Evolutionary conservation across 2,888 invertebrate genomes (phyloP).

Genomic region (Toxonevra muliebris): DNA sequence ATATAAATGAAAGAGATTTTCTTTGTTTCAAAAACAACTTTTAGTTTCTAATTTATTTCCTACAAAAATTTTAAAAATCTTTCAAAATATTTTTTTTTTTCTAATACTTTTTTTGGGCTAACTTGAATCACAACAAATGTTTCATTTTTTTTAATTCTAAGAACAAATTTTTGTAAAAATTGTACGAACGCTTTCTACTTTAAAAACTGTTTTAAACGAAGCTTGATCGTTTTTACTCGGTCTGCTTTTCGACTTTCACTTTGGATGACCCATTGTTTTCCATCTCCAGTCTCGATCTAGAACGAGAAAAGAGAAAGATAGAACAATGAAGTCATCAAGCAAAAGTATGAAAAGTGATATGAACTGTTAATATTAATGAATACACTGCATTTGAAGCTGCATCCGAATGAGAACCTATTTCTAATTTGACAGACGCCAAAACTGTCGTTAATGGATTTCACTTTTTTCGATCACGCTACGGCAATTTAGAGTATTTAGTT

Average conservation of each 20-base stretch:
- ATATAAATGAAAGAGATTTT: background rate
- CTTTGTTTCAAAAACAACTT: conserved; percentile 12
- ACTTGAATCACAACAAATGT: conserved; percentile 25
- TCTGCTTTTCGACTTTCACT: conserved; percentile 26
- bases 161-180: conserved; percentile 20
- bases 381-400: too few species aligned
- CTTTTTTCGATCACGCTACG: too few species aligned
- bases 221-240: too few species aligned
- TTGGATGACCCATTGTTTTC: conserved; percentile 52
- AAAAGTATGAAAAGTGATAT: conserved; percentile 48
- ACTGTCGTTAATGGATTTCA: too few species aligned
- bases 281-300: conserved; percentile 52
- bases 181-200: conserved; percentile 31
- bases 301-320: conserved; percentile 44
- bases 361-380: background rate
- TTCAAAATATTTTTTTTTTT: background rate
- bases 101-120: conserved; percentile 12
- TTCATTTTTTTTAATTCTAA: conserved; percentile 2
- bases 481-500: too few species aligned
- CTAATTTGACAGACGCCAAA: too few species aligned
- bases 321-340: background rate
- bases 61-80: conserved; percentile 45
- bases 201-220: background rate
- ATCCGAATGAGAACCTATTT: too few species aligned
- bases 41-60: background rate